Evolutionary conservation across 2,797 vertebrate genomes (phyloP), one percentile per base, ranked within the genome.

Genomic region (Rhynchonycteris naso): DNA sequence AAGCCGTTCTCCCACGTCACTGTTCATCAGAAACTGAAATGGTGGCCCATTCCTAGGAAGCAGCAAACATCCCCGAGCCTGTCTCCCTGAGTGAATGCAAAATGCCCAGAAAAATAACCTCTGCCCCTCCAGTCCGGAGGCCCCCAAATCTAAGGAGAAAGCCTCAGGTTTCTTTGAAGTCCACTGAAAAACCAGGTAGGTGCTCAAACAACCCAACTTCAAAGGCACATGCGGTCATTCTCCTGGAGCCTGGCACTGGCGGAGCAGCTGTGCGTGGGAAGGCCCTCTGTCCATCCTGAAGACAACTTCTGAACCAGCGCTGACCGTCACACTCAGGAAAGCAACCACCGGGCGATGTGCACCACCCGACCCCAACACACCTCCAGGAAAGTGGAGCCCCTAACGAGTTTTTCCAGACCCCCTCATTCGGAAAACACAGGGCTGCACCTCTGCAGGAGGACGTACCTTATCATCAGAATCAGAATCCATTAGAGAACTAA

Each of bases 351-450:
- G 22, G 63, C n/a, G 14, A 33, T 0, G 30, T 0, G 21, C 54
- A 15, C 4, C 4, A 7, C 2, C 1, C 54, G 19, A n/a, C 22
- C 8, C 18, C 2, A 1, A 1, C 0, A 0, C n/a, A 1, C 21
- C 56, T 18, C n/a, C 1, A 50, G 50, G 6, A 1, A 4, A 1
- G 22, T 11, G 22, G 12, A 50, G 4, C 26, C 30, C 10, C 2
- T 2, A 50, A 3, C 0, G 2, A 7, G 24, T 18, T 58, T 72
- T 16, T 35, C 63, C 6, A 1, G 19, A 22, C 54, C 2, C 1
- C 30, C 21, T 14, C 26, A 10, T 13, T 38, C 26, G 19, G 76
- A 43, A 63, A 71, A 5, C 33, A 7, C 1, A 5, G 35, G 6
- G 5, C 15, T 18, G 28, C 47, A 28, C 56, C 76, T 74, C 26